Evolutionary conservation across 2,888 invertebrate genomes (phyloP).

Genomic region (Strigamia maritima): DNA sequence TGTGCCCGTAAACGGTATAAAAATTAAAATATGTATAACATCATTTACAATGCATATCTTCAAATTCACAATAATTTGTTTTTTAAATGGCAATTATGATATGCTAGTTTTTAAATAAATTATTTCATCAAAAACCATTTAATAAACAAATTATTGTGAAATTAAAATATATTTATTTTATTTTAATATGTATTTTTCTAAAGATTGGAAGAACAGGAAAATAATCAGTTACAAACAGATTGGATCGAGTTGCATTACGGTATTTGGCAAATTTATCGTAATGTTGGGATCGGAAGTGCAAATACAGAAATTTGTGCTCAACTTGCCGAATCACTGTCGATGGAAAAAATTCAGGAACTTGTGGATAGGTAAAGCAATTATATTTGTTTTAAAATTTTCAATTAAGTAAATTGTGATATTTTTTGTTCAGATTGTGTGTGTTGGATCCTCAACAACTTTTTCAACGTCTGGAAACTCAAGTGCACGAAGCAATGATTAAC

Average conservation of each 20-base stretch:
- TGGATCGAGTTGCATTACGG: constrained; percentile 57
- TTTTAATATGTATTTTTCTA: neutral
- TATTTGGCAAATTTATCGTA: constrained; percentile 54
- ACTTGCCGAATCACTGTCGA: constrained; percentile 37
- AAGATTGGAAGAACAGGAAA: constrained; percentile 52
- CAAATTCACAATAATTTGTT: too few relatives aligned
- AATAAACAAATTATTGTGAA: neutral
- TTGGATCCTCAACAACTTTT: constrained; percentile 64
- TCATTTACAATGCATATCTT: too few relatives aligned
- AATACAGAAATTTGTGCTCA: constrained; percentile 38
- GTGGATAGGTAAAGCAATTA: constrained; percentile 54
- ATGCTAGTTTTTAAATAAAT: too few relatives aligned
- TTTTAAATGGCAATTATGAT: too few relatives aligned
- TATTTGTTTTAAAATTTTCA: constrained; percentile 38
- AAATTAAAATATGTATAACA: too few relatives aligned
- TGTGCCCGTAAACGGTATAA: constrained; percentile 27
- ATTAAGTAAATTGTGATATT: neutral
- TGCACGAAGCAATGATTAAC: constrained; percentile 64
- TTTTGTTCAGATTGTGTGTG: constrained; percentile 49
- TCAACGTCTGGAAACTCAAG: constrained; percentile 62
- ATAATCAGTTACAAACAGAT: constrained; percentile 54
- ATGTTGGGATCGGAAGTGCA: constrained; percentile 48
- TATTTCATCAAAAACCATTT: too few relatives aligned
- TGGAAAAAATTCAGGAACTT: constrained; percentile 52
- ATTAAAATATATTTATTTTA: neutral